Conservation (phyloP, 2,113 vertebrate species). For the Syngnathus scovelli region DNA sequence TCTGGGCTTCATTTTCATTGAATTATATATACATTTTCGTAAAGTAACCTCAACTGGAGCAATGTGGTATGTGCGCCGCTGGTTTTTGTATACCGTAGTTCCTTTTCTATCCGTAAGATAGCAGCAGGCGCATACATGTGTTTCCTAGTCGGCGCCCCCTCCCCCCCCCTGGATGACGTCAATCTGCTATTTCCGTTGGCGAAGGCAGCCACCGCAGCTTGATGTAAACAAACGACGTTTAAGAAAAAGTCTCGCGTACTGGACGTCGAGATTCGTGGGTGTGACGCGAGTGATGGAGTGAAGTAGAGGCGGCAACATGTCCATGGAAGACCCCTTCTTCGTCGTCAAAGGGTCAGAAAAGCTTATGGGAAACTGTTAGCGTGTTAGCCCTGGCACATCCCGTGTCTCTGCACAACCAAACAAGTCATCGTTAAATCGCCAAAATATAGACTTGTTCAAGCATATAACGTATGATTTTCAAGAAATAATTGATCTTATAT, state of each 20-base stretch:
- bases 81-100: not conserved
- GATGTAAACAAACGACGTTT: constrained; percentile 47
- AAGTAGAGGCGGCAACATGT: constrained; percentile 70
- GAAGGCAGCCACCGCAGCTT: constrained; percentile 34
- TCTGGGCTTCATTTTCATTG: too few relatives aligned
- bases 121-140: not conserved
- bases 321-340: constrained; percentile 98
- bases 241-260: too few relatives aligned
- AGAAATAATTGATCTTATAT: too few relatives aligned
- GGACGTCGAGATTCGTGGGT: not conserved
- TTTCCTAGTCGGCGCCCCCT: too few relatives aligned
- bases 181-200: constrained; percentile 23
- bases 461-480: too few relatives aligned
- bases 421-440: too few relatives aligned
- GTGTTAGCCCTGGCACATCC: not conserved
- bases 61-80: too few relatives aligned
- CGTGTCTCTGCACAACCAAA: too few relatives aligned
- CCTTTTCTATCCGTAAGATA: not conserved
- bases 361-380: not conserved
- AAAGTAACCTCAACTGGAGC: too few relatives aligned
- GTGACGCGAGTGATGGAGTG: constrained; percentile 29
- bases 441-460: too few relatives aligned
- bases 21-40: too few relatives aligned
- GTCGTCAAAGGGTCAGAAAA: constrained; percentile 91
- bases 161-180: constrained; percentile 4